Base-by-base conservation (phyloP, 2,113 vertebrate genomes). In the Clinocottus analis region DNA sequence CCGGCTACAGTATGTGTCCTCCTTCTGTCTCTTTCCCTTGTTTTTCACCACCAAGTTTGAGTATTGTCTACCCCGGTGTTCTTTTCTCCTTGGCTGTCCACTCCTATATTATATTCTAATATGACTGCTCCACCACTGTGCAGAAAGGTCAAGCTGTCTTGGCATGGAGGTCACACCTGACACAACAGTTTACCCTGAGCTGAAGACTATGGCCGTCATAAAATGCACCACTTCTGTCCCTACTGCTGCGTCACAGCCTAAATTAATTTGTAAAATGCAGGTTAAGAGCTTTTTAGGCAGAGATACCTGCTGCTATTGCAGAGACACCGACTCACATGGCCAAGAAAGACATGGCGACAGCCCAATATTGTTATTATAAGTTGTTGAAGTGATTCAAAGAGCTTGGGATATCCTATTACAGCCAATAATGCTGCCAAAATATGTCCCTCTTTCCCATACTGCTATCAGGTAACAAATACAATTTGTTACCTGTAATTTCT, bases 221-320 rank as follows among this genome's bases (percentile, higher is more conserved):
- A 85, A 83, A 86, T 80, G 76, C 12, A 60, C 33, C 31, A 66
- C 3, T 75, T 81, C 70, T 71, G 66, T 84, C 72, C 60, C 49
- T 39, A 39, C 56, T 77, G 39, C 77, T 68, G 55, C 58, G 45
- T 66, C 41, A 39, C 74, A 56, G 59, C 59, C 67, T 58, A 21
- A 25, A 68, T 85, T 79, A 79, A 88, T 93, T 84, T 87, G 51
- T 63, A 75, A 78, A 88, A 87, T 85, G 89, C 84, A 76, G 58
- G 13, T 83, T 71, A 87, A 87, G 81, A 87, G 89, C 86, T 85
- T 87, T 88, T 86, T 77, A 79, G 72, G 85, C 87, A 88, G 79
- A 76, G 78, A 77, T 80, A 78, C 70, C 6, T 84, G 62, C 83
- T 62, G 63, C 35, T 53, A 14, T 74, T 45, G 79, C 85, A 85